Base-by-base conservation (phyloP, 2,113 vertebrate genomes). In the Terrapene triunguis region DNA sequence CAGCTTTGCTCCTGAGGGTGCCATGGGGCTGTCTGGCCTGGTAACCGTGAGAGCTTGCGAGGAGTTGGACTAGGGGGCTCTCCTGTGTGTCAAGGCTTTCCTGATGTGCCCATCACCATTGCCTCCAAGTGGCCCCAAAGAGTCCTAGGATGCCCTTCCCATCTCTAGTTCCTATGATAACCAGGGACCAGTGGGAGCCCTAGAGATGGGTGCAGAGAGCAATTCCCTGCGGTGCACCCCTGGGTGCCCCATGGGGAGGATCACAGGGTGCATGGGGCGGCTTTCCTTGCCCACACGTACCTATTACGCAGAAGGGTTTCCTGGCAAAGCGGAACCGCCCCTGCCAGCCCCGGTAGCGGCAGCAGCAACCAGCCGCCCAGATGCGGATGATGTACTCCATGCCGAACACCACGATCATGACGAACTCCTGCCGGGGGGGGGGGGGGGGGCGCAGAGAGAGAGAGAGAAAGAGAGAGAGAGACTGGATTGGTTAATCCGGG, bases 371-470 rank as follows among this genome's bases (percentile, higher is more conserved):
- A 0, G 99, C 99, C 0, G 99, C 99, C 99, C 99, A 99, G 80
- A 99, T 96, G 1, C 99, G 99, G 96, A 99, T 85, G 95, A 99
- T 98, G 97, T 99, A 99, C 96, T 99, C 99, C 98, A 99, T 97
- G 42, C 99, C 99, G 24, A 99, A 99, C 95, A 99, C 99, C 97
- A 99, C 99, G 8, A 99, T 99, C 99, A 99, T 99, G 96, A 99
- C 99, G 72, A 99, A 99, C 95, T 99, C 99, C 99, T 99, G 94
- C 2, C 74, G 5, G 81, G 42, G 29, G 6, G 1, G 0, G 5
- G 5, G 6, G 0, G 0, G 0, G n/a, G 74, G 19, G 2, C 3
- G 7, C 9, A 8, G 2, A 55, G 50, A 51, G 13, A 51, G 50
- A 57, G 25, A 8, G 51, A 0, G 29, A 69, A 24, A 2, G 21